Conservation (phyloP, 2,888 invertebrate species). For the Drosophila meridiana region DNA sequence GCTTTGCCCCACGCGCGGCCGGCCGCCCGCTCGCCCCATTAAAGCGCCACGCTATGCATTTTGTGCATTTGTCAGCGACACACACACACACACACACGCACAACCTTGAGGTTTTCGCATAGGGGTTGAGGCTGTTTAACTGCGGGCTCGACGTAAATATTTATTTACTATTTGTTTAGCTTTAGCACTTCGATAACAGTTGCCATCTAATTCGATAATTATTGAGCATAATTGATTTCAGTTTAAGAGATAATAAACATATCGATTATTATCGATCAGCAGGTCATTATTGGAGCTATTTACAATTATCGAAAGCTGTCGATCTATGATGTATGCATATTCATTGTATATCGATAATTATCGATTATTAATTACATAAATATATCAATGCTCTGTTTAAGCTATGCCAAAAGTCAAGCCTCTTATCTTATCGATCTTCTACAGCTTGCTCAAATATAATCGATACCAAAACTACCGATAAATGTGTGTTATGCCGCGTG, state of each 20-base stretch:
- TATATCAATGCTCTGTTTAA: background rate
- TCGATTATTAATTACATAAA: background rate
- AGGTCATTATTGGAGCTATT: background rate
- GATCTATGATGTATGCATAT: background rate
- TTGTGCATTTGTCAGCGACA: constrained; percentile 62
- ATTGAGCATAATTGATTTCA: background rate
- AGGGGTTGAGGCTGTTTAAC: background rate
- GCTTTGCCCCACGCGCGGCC: background rate
- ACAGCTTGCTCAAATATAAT: background rate
- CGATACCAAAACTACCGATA: background rate
- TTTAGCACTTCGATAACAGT: background rate
- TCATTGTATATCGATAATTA: constrained; percentile 1
- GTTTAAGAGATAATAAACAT: background rate
- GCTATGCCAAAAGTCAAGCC: background rate
- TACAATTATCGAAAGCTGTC: background rate
- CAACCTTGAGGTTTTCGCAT: constrained; percentile 40
- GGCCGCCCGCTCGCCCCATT: background rate
- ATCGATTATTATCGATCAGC: background rate
- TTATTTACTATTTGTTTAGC: background rate
- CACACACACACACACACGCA: constrained; percentile 14
- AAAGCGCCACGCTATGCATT: constrained; percentile 39
- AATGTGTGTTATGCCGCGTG: no score
- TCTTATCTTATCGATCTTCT: no score
- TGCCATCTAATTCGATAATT: no score
- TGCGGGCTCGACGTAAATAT: constrained; percentile 7